Base-by-base conservation (phyloP, 2,797 vertebrate species). In the Micrastur ruficollis region DNA sequence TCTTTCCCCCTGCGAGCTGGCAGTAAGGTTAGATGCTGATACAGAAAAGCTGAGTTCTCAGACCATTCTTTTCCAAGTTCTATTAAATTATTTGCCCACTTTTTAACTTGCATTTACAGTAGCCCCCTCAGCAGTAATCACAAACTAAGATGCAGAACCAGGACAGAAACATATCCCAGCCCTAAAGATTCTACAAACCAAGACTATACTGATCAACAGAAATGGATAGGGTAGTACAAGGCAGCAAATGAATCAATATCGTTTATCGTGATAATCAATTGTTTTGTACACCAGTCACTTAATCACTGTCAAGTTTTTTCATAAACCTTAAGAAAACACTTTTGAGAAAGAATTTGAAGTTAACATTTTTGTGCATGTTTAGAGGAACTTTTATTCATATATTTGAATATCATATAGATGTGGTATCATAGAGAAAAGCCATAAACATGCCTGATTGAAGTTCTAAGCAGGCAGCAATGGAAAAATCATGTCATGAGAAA, bases 1-100 rank as follows among this genome's bases (percentile, higher is more conserved):
- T 66, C 31, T 27, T 10, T 5, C 26, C 6, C 16, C 27, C 18
- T 22, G 5, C 0, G 1, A 72, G 22, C 36, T 23, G 10, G 15
- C 44, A 70, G n/a, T 42, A 38, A 21, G 29, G 26, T 36, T 22
- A 83, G 11, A 61, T 38, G 6, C 22, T 34, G 21, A 52, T 22
- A 74, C 26, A 94, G 40, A 75, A 89, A 34, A 68, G 38, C 29
- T 49, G 59, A 4, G 12, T 65, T 56, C 72, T 2, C 49, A 94
- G n/a, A 81, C 20, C 2, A n/a, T 55, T 67, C 31, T 63, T 87
- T 78, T 47, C 8, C 42, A 78, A 83, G 19, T 49, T 71, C 52
- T 53, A 42, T 15, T 42, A 47, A 63, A 66, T n/a, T 13, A 21
- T 78, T 74, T 50, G 25, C 10, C 21, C 6, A 20, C 19, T 93